These are phyloP conservation scores for Saguinus midas DNA, from an alignment of 2,113 vertebrate species.

Conservation along the genomic window DNA sequence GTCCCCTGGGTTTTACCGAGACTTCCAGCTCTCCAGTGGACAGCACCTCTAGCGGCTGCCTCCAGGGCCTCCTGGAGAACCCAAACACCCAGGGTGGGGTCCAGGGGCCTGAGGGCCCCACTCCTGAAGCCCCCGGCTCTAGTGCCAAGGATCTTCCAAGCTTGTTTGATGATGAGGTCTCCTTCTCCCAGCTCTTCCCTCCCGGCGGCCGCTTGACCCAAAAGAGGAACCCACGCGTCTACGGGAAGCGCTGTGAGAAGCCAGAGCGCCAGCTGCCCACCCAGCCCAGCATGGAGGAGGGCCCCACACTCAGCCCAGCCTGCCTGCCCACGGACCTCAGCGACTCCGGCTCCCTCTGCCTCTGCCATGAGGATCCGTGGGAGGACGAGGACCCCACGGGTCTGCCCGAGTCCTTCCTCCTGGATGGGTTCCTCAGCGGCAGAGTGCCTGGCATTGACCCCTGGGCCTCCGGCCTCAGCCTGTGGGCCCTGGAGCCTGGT, in stretches of 20 bases:
- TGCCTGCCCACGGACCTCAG: conserved; percentile 80
- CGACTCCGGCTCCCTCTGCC: conserved; percentile 80
- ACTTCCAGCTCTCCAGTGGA: rapidly evolving
- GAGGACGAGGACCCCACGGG: conserved; percentile 88
- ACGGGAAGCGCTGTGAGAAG: conserved; percentile 91
- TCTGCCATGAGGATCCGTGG: conserved; percentile 83
- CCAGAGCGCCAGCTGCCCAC: conserved; percentile 67
- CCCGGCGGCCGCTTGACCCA: conserved; percentile 86
- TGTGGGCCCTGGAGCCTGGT: conserved; percentile 50
- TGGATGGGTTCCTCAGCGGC: conserved; percentile 89
- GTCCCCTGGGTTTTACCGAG: rapidly evolving
- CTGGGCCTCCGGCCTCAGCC: conserved; percentile 46
- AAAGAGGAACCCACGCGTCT: conserved; percentile 92
- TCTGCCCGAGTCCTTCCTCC: conserved; percentile 87
- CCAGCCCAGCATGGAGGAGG: not conserved
- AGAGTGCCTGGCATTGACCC: conserved; percentile 71
- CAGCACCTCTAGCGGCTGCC: rapidly evolving
- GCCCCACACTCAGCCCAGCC: not conserved
- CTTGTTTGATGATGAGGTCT: conserved; percentile 90
- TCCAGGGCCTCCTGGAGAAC: rapidly evolving
- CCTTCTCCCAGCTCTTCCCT: conserved; percentile 93
- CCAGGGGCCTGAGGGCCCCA: rapidly evolving
- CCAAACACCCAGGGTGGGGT: rapidly evolving
- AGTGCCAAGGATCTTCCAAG: conserved; percentile 79
- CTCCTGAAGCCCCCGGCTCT: not conserved